Evolutionary conservation across 2,113 vertebrate species (phyloP).

Genomic region (Serranochromis macrocephalus): DNA sequence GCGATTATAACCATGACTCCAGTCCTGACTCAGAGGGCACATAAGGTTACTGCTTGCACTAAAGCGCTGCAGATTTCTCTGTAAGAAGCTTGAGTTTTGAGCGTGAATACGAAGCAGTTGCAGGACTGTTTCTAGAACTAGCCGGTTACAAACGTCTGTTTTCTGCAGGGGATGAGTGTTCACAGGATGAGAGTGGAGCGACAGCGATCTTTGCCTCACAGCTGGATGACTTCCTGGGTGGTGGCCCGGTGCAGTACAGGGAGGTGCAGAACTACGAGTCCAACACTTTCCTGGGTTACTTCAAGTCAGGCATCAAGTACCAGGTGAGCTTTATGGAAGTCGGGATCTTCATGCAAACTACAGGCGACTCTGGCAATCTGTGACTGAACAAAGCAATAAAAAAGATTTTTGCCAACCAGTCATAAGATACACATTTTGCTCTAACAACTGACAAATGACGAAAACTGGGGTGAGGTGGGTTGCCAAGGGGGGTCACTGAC

Average conservation of each 20-base stretch:
- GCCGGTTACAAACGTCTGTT: fast-evolving
- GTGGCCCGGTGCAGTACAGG: conserved; percentile 85
- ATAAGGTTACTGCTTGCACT: neutral
- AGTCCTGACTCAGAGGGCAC: conserved; percentile 10
- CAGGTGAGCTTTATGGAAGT: conserved; percentile 69
- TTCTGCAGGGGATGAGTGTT: conserved; percentile 83
- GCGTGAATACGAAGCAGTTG: neutral
- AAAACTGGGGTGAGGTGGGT: neutral
- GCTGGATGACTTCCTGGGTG: conserved; percentile 88
- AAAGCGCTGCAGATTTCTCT: neutral
- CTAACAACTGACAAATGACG: neutral
- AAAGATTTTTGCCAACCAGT: neutral
- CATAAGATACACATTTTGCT: neutral
- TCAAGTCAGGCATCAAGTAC: conserved; percentile 91
- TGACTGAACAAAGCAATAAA: neutral
- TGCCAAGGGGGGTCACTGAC: neutral
- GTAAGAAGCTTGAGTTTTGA: neutral
- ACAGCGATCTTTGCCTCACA: conserved; percentile 89
- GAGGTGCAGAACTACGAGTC: conserved; percentile 90
- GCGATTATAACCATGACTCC: neutral
- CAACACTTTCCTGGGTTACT: conserved; percentile 83
- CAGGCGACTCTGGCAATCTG: neutral
- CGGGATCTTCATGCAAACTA: neutral
- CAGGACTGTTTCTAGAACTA: neutral
- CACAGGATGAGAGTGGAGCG: conserved; percentile 88